Conservation (phyloP, 2,888 invertebrate species). For the Luperina nickerlii region DNA sequence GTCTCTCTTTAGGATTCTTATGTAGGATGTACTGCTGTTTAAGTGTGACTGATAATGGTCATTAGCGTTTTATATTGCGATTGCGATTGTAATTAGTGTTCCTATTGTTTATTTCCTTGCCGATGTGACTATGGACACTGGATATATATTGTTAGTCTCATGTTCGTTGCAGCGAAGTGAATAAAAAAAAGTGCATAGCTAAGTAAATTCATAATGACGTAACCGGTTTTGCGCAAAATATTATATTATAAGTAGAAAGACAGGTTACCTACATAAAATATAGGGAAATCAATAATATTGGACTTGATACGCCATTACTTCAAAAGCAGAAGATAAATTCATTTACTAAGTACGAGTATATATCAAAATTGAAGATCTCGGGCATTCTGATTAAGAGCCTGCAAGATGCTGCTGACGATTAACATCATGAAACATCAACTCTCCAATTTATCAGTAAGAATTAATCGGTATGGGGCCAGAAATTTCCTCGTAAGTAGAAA, state of each 20-base stretch:
- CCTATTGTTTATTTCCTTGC: slow-evolving; percentile 40
- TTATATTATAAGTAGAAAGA: neutral
- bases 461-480: slow-evolving; percentile 8
- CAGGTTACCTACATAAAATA: neutral
- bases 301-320: neutral
- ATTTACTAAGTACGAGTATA: neutral
- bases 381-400: slow-evolving; percentile 1
- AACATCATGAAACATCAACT: slow-evolving; percentile 21
- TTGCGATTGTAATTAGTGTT: slow-evolving; percentile 49
- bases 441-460: slow-evolving; percentile 9
- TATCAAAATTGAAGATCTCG: slow-evolving; percentile 13
- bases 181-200: neutral
- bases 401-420: slow-evolving; percentile 16
- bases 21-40: slow-evolving; percentile 60
- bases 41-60: slow-evolving; percentile 53
- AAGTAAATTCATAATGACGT: neutral
- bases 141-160: neutral
- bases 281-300: neutral
- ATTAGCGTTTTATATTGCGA: slow-evolving; percentile 47
- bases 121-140: neutral
- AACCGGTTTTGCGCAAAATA: neutral
- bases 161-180: neutral
- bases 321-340: neutral
- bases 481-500: slow-evolving; percentile 3
- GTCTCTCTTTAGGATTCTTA: slow-evolving; percentile 55